Evolutionary conservation across 2,888 invertebrate species (phyloP), one percentile per base, ranked within the genome.

Genomic region (Watsonalla cultraria): DNA sequence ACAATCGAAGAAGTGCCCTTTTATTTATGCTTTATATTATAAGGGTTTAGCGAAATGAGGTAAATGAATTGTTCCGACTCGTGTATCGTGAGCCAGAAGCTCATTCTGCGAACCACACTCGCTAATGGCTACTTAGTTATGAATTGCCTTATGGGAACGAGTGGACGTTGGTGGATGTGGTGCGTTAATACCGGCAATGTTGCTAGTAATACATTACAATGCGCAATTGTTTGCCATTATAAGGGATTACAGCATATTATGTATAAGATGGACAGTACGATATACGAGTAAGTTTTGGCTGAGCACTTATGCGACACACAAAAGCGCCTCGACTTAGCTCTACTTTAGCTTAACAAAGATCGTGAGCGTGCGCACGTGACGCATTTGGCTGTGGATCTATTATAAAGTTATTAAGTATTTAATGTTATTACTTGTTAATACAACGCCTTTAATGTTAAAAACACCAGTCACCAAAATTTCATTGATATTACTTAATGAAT

Each of bases 231-330:
- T 59, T 61, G 76, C 76, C 66, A 66, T 72, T 78, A 68, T 78
- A 61, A 70, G 72, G 65, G 76, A 78, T 87, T 83, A 65, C 80
- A 78, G 78, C 75, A 66, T 62, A 46, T 56, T 77, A 76, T 68
- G 61, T 62, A 67, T 84, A 88, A 84, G 87, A 89, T 89, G 85
- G 82, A 85, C 77, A 86, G 89, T 90, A 90, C 90, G 90, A 89
- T 90, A 85, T 83, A 83, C 68, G 73, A 78, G 59, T 77, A 79
- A 82, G 78, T 80, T 82, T 78, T 66, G 65, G 66, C 72, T 80
- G 72, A 84, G 82, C 90, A 90, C 89, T 85, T 90, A 24, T 24
- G 90, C 90, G 89, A 90, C 90, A 90, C 90, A 90, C 89, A 86
- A 84, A 75, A 64, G 61, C 64, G 76, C 76, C 73, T 74, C 68